Conservation (phyloP, 2,797 vertebrate genomes). For the Yasuhikotakia modesta region DNA sequence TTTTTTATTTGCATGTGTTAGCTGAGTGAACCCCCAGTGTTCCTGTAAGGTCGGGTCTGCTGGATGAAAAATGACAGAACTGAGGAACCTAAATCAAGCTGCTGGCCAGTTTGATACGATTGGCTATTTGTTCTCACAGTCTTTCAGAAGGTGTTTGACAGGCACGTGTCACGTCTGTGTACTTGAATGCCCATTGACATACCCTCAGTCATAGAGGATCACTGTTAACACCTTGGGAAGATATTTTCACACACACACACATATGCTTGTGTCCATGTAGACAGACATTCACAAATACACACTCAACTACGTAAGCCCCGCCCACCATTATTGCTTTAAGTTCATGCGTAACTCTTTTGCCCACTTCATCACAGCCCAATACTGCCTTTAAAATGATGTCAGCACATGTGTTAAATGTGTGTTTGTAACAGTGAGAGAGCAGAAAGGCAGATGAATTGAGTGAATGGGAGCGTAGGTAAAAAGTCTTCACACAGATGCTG, state of each 20-base stretch:
- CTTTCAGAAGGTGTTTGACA: conserved; percentile 63
- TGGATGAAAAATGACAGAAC: not conserved
- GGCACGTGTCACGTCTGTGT: conserved; percentile 49
- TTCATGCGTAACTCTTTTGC: conserved; percentile 41
- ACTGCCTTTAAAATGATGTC: conserved; percentile 47
- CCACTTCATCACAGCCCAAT: conserved; percentile 26
- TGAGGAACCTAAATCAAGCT: conserved; percentile 4
- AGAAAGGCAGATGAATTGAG: conserved; percentile 52
- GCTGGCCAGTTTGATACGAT: too few species aligned
- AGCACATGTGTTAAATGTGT: conserved; percentile 22
- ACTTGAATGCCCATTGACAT: conserved; percentile 55
- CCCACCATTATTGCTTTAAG: conserved; percentile 39
- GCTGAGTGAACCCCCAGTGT: not conserved
- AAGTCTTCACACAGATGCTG: conserved; percentile 50
- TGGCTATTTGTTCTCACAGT: conserved; percentile 25
- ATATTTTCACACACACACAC: conserved; percentile 37
- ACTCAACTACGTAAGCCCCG: conserved; percentile 29
- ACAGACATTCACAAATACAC: conserved; percentile 35
- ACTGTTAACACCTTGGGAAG: conserved; percentile 46
- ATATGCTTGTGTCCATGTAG: conserved; percentile 12
- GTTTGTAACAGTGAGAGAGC: conserved; percentile 38
- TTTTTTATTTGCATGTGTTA: conserved; percentile 1
- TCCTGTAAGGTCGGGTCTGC: conserved; percentile 1
- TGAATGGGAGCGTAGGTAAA: conserved; percentile 59
- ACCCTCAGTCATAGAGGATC: conserved; percentile 55